Base-by-base conservation (phyloP, 2,888 invertebrate species). In the Aporophyla nigra region DNA sequence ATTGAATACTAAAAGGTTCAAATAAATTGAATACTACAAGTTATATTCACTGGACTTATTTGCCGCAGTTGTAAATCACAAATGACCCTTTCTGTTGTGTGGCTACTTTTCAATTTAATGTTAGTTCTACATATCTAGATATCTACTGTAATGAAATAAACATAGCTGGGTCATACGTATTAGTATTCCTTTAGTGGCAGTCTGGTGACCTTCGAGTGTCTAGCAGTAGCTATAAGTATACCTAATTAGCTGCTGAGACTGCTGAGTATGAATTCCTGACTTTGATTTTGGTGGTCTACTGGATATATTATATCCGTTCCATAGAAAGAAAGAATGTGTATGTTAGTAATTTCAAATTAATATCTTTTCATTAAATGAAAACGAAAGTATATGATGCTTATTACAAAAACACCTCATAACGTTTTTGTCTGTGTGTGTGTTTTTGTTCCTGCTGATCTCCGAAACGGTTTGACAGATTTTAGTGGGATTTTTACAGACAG, bases 31-130 rank as follows among this genome's bases (percentile, higher is more conserved):
- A 46, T 46, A 46, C 12, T 46, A 46, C 10, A 46, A 46, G 43
- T 2, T 1, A 46, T 46, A 33, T 43, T 16, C 27, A 43, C 27
- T 27, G 5, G 54, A 46, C 14, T 53, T 54, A 40, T 19, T 43
- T 67, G 21, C 24, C 24, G 14, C 53, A 56, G 24, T 12, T 0
- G 33, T 49, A 66, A 27, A 78, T 56, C 78, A 49, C n/a, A 40
- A 46, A 33, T 51, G 14, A 78, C 19, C 49, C 40, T 69, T 43
- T n/a, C 27, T 53, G 40, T 43, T 53, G 16, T 54, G 16, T 24
- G 33, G 19, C 14, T n/a, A 56, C 6, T 68, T 46, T 49, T 19
- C 21, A 68, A 51, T 27, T 43, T n/a, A 78, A 49, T 69, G 49
- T 12, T 9, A 56, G 24, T 69, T 69, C 16, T 67, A 33, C 33